Conservation (phyloP, 1,140 invertebrate species). For the Scaptomyza graminum region DNA sequence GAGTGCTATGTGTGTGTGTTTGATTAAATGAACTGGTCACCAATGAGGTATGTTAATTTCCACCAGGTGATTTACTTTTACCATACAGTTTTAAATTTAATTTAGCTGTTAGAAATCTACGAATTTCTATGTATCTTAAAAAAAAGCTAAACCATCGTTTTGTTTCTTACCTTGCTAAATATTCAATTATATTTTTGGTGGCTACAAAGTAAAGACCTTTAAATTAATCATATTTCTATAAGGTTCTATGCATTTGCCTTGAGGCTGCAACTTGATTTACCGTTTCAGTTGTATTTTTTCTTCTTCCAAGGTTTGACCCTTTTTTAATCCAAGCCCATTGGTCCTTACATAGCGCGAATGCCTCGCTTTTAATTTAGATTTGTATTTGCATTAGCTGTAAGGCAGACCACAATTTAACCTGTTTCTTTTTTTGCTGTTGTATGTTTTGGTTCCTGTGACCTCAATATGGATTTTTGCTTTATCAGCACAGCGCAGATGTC, state of each 20-base stretch:
- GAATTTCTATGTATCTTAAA: no score
- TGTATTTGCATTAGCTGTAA: slow-evolving; percentile 25
- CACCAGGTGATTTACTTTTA: no score
- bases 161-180: no score
- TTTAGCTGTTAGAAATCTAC: no score
- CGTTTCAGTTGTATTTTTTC: background rate
- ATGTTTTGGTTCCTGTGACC: background rate
- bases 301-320: slow-evolving; percentile 7
- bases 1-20: background rate
- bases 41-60: no score
- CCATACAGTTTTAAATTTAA: no score
- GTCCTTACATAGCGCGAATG: slow-evolving; percentile 15
- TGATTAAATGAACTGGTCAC: background rate
- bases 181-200: no score
- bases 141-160: no score
- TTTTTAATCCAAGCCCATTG: slow-evolving; percentile 6
- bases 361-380: slow-evolving; percentile 35
- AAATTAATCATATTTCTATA: background rate
- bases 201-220: background rate
- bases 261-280: background rate
- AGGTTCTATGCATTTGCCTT: background rate
- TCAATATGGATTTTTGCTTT: background rate
- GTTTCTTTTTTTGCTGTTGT: background rate
- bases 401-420: background rate
- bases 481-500: background rate